A percentile compares a stretch with the other conserved stretches of the same genome.
Conservation (phyloP, 2,797 vertebrate genomes). For the Chrosomus eos region DNA sequence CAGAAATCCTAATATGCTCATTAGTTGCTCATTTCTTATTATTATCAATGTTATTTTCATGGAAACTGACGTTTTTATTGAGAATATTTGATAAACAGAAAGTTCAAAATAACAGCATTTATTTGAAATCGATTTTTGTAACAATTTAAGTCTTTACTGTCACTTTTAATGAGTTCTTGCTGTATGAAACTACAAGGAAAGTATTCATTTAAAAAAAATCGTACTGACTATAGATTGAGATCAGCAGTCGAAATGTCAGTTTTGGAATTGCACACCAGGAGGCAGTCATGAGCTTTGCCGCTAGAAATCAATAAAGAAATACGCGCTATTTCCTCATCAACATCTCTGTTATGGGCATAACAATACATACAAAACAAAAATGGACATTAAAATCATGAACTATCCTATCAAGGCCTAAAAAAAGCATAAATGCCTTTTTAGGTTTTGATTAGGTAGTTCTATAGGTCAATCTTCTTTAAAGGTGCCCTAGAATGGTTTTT, state of each 20-base stretch:
- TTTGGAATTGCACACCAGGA: conserved; percentile 35
- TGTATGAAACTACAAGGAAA: background rate
- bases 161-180: background rate
- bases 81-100: background rate
- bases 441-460: no score
- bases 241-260: background rate
- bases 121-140: background rate
- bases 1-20: background rate
- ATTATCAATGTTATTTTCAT: background rate
- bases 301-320: background rate
- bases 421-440: no score
- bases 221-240: background rate
- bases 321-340: background rate
- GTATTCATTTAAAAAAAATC: background rate
- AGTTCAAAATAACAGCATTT: background rate
- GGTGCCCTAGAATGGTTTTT: no score
- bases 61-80: background rate
- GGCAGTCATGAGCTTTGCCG: conserved; percentile 42
- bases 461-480: no score
- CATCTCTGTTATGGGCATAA: background rate
- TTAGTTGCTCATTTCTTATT: background rate
- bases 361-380: background rate
- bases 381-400: no score
- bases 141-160: background rate
- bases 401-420: no score